Base-by-base conservation (phyloP, 2,797 vertebrate species). In the Eulemur albifrons region DNA sequence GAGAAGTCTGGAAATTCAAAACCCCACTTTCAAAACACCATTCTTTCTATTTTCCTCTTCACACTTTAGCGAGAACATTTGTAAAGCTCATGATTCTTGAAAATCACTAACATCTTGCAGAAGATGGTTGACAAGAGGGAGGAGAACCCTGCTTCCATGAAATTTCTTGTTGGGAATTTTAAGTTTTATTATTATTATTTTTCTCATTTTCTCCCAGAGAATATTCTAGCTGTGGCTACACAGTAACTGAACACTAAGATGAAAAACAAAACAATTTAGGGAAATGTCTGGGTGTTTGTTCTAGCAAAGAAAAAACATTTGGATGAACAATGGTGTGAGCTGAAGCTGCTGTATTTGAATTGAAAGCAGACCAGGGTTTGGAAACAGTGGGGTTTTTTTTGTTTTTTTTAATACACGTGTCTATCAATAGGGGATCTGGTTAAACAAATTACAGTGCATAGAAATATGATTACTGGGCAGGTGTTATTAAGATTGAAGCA, bases 391-490 rank as follows among this genome's bases (percentile, higher is more conserved):
- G 57, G 23, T 27, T 43, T 30, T 80, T 38, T 38, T 40, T 12
- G 52, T 52, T 75, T 40, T 61, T 43, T 65, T 30, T 67, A 94
- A 88, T 63, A 79, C 9, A 50, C 4, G 0, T 35, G 21, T 90
- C 93, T 63, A 43, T 75, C 87, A 93, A 63, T 35, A 92, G 65
- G 75, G 15, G 45, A 63, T 30, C 81, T 59, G 50, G 57, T 84
- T 93, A 91, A 89, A 81, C 84, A 94, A 93, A 93, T 90, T 32
- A 35, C 3, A 32, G 57, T 54, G 61, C 57, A 38, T 1, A 45
- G 67, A 70, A 69, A 76, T 72, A 87, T 57, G 75, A 90, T 76
- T 87, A 59, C 54, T 5, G 57, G 59, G 86, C 92, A 92, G 93
- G 67, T 88, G 81, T 72, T 79, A 69, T 48, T 59, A 85, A 80